phyloP scores from a whole-genome alignment of 2,797 vertebrate genomes.

The Tiaroga cobitis region DNA sequence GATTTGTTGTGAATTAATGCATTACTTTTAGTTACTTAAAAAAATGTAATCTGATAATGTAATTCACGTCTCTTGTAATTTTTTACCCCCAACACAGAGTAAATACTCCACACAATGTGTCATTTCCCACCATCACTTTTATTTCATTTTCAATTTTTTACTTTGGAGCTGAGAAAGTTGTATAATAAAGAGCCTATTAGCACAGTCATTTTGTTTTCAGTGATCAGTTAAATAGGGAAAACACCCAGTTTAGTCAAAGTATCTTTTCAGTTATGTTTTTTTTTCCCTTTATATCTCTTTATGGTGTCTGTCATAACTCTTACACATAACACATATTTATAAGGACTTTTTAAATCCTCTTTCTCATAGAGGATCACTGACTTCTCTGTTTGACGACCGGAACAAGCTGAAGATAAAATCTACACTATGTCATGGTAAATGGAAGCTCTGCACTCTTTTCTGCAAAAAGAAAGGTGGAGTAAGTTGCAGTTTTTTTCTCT shows the following conservation, averaged over 20 bases:
- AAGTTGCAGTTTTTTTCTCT: neutral
- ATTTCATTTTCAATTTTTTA: neutral
- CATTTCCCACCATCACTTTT: neutral
- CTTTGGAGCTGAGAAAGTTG: neutral
- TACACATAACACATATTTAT: too few relatives aligned
- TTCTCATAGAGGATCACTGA: neutral
- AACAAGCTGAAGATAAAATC: constrained; percentile 27
- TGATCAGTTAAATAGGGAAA: neutral
- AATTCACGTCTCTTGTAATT: neutral
- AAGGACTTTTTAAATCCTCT: neutral
- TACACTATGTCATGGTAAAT: constrained; percentile 3
- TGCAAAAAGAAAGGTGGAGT: neutral
- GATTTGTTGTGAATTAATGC: neutral
- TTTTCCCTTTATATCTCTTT: neutral
- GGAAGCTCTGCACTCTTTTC: constrained; percentile 1
- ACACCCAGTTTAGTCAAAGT: neutral
- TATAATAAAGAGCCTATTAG: neutral
- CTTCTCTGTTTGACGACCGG: neutral
- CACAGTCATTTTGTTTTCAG: constrained; percentile 9
- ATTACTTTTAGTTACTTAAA: neutral
- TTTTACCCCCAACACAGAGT: neutral
- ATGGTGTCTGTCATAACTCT: too few relatives aligned
- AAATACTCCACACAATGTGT: neutral
- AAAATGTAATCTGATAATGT: neutral
- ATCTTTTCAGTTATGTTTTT: neutral